Evolutionary conservation across 1,140 invertebrate genomes (phyloP).

Genomic region (Tigriopus japonicus): DNA sequence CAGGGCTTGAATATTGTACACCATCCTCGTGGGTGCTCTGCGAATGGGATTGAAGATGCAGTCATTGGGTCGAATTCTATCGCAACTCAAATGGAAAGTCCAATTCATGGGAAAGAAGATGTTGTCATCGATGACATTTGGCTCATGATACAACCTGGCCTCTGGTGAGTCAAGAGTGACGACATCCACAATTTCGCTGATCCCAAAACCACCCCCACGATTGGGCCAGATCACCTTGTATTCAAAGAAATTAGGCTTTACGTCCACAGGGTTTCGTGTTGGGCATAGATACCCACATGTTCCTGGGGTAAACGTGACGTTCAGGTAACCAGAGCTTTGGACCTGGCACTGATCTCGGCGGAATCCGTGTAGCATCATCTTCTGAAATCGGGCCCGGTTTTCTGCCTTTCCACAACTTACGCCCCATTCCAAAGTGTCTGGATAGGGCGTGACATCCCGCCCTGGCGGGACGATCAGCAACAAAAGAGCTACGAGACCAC

Average conservation of each 20-base stretch:
- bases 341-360: not conserved
- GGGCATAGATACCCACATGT: conserved; percentile 11
- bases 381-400: conserved; percentile 6
- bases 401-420: conserved; percentile 1
- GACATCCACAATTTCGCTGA: conserved; percentile 10
- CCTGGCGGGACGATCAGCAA: not conserved
- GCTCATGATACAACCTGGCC: conserved; percentile 7
- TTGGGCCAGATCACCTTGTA: conserved; percentile 14
- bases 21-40: not conserved
- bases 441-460: not conserved
- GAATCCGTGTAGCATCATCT: conserved; percentile 12
- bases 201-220: conserved; percentile 11
- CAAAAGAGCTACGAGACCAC: not conserved
- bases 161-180: conserved; percentile 4
- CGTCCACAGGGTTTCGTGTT: not conserved
- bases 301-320: conserved; percentile 5
- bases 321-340: not conserved
- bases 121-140: conserved; percentile 1
- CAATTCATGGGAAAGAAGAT: conserved; percentile 14
- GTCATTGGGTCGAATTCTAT: conserved; percentile 2
- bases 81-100: conserved; percentile 11
- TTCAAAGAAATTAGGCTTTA: not conserved
- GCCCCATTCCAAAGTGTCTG: conserved; percentile 2
- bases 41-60: conserved; percentile 1
- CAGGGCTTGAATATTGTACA: not conserved